Conservation (phyloP, 2,888 invertebrate genomes). For the Hypercompe scribonia region DNA sequence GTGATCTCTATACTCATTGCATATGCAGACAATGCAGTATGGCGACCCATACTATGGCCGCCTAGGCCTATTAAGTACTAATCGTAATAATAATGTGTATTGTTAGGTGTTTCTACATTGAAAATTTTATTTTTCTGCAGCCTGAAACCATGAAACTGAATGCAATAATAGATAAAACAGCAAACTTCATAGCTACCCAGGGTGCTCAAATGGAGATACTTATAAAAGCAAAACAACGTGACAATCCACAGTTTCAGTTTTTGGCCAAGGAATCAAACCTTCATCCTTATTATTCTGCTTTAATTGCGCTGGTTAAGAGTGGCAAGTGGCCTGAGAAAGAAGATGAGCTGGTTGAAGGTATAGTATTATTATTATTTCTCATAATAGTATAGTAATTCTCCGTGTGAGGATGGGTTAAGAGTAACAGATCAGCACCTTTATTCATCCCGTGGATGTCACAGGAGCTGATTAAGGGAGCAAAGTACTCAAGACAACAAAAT, state of each 20-base stretch:
- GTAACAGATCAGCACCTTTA: too few relatives aligned
- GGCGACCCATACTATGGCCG: too few relatives aligned
- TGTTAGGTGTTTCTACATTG: neutral
- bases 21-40: too few relatives aligned
- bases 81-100: too few relatives aligned
- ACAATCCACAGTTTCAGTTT: constrained; percentile 97
- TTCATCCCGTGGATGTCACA: too few relatives aligned
- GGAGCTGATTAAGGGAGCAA: too few relatives aligned
- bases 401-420: too few relatives aligned
- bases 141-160: constrained; percentile 95
- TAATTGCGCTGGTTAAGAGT: constrained; percentile 77
- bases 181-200: constrained; percentile 94
- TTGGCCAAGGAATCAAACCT: constrained; percentile 94
- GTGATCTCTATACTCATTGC: too few relatives aligned
- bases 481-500: too few relatives aligned
- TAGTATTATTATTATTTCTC: neutral
- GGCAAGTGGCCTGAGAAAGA: constrained; percentile 78
- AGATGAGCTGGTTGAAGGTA: constrained; percentile 72
- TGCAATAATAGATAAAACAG: constrained; percentile 98
- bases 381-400: neutral
- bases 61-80: too few relatives aligned
- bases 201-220: constrained; percentile 99
- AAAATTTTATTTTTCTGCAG: constrained; percentile 80
- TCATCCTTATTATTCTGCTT: constrained; percentile 95
- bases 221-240: constrained; percentile 98